Percentiles rank a stretch among this genome's conserved stretches.
phyloP scores from a whole-genome alignment of 2,113 vertebrate genomes.

The Pelvicachromis taeniatus region DNA sequence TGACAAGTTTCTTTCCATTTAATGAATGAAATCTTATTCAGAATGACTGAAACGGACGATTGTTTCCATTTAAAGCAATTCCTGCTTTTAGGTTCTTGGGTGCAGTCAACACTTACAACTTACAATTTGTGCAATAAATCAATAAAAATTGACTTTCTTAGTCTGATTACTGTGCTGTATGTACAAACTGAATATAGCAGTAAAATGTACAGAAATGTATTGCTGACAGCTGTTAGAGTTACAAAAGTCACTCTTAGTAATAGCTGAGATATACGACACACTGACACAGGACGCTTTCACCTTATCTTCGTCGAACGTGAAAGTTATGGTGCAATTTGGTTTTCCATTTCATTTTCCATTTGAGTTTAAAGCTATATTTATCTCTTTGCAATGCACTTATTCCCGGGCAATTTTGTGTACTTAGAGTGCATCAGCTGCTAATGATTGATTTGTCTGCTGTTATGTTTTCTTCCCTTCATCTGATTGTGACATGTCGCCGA shows the following conservation, averaged over 20 bases:
- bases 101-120: not conserved
- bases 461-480: not conserved
- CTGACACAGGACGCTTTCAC: not conserved
- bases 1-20: not conserved
- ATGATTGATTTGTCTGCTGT: not conserved
- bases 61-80: not conserved
- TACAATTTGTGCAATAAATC: not conserved
- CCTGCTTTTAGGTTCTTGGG: not conserved
- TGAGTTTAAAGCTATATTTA: not conserved
- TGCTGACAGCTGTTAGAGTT: not conserved
- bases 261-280: not conserved
- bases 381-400: not conserved
- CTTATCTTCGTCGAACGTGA: not conserved
- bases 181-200: not conserved
- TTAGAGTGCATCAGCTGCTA: not conserved
- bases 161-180: not conserved
- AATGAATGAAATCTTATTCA: not conserved
- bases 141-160: not conserved
- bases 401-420: not conserved
- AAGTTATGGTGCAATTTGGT: not conserved
- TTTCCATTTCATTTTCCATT: not conserved
- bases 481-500: not conserved
- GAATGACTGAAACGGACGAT: not conserved
- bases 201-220: not conserved
- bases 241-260: not conserved